These are phyloP conservation scores for Corythornis cristatus DNA, from an alignment of 2,113 vertebrate species.

Conservation along the genomic window DNA sequence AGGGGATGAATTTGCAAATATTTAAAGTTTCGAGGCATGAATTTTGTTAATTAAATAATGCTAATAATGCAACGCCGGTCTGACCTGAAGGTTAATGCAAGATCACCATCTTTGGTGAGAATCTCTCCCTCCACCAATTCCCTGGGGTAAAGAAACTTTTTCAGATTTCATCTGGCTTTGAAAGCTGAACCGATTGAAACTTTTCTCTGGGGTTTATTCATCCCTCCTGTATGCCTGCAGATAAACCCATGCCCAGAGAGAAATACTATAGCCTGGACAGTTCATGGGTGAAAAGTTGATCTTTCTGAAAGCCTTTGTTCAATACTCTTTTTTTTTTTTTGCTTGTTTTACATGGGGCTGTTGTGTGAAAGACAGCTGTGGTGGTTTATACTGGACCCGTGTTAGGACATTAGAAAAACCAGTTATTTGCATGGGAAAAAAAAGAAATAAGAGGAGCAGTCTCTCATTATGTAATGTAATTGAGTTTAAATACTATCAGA, in stretches of 20 bases:
- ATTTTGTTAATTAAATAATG: slow-evolving; percentile 63
- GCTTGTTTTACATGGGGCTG: not conserved
- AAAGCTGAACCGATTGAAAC: slow-evolving; percentile 33
- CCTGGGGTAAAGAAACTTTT: slow-evolving; percentile 32
- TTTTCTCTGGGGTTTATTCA: slow-evolving; percentile 24
- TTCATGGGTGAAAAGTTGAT: not conserved
- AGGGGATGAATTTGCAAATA: slow-evolving; percentile 58
- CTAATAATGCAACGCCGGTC: slow-evolving; percentile 6
- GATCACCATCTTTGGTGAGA: not conserved
- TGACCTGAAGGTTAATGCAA: slow-evolving; percentile 57
- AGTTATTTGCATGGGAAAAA: not conserved
- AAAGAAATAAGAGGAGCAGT: not conserved
- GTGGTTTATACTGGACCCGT: not conserved
- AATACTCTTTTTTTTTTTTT: not conserved
- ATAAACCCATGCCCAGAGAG: not conserved
- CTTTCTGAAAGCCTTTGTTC: not conserved
- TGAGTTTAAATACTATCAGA: not conserved
- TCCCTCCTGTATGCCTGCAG: not conserved
- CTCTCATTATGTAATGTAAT: not conserved
- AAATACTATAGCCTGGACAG: not conserved
- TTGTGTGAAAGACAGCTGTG: not conserved
- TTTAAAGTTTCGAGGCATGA: slow-evolving; percentile 54
- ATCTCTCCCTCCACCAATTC: slow-evolving; percentile 31
- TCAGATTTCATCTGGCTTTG: slow-evolving; percentile 20
- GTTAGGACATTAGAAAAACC: not conserved